Percentiles rank a stretch among this genome's conserved stretches.
phyloP scores from a whole-genome alignment of 2,888 invertebrate genomes.

The Cecidostiba fungosa region DNA sequence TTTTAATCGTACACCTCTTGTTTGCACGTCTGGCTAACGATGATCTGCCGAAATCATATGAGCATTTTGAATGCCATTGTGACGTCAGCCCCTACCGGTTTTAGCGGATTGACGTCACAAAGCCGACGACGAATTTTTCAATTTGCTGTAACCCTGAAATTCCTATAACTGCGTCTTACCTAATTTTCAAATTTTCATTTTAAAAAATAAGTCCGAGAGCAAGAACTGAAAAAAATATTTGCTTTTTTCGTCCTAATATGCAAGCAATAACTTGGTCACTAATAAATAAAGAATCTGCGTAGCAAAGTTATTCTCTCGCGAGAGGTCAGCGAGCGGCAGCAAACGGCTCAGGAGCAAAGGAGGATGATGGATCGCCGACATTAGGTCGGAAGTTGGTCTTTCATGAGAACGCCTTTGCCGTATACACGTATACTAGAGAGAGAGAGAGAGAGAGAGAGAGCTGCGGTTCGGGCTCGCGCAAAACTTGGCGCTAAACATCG shows the following conservation, averaged over 20 bases:
- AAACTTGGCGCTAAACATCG: constrained; percentile 38
- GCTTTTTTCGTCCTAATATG: background rate
- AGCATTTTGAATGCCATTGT: constrained; percentile 35
- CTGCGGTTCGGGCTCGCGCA: too few relatives aligned
- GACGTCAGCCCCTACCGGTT: constrained; percentile 29
- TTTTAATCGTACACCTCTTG: constrained; percentile 34
- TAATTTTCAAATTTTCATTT: background rate
- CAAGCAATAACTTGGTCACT: constrained; percentile 21
- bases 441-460: background rate
- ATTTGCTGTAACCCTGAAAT: background rate
- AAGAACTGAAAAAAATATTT: background rate
- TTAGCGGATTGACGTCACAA: constrained; percentile 33
- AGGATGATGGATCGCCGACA: constrained; percentile 76
- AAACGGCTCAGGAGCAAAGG: constrained; percentile 67
- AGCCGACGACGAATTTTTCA: background rate
- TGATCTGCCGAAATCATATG: constrained; percentile 21
- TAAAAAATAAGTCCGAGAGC: background rate
- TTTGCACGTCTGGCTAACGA: constrained; percentile 14
- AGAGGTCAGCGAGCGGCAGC: constrained; percentile 66
- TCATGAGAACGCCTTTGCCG: constrained; percentile 69
- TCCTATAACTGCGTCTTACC: background rate
- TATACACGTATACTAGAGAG: background rate
- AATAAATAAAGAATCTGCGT: constrained; percentile 66
- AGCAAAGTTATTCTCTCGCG: constrained; percentile 70
- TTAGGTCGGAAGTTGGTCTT: constrained; percentile 76